Evolutionary conservation across 53 echinoderm and acorn worm genomes (phyloP).

Genomic region (Temnopleurus reevesii): DNA sequence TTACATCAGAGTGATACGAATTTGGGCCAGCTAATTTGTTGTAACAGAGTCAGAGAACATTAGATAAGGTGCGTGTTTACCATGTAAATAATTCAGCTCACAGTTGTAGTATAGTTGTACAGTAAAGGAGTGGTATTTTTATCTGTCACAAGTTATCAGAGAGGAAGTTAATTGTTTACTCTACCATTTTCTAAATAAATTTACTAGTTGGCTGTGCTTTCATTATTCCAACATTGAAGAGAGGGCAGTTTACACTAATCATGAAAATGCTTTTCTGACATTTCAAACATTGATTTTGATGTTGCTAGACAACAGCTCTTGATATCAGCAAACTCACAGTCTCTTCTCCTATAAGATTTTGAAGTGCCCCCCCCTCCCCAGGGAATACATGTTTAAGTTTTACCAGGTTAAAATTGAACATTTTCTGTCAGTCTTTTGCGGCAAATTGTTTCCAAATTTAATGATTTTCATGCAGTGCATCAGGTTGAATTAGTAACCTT

Average conservation of each 20-base stretch:
- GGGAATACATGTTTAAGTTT: no score
- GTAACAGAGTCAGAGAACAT: neutral
- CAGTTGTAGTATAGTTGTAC: neutral
- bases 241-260: neutral
- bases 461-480: no score
- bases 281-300: no score
- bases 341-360: no score
- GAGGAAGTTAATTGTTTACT: slow-evolving; percentile 17
- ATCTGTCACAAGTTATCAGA: neutral
- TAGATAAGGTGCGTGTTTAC: slow-evolving; percentile 7
- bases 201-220: neutral
- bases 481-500: no score
- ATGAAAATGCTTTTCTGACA: no score
- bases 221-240: neutral
- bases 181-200: neutral
- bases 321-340: no score
- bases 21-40: neutral
- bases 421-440: no score
- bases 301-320: no score
- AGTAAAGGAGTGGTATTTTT: neutral
- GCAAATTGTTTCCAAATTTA: no score
- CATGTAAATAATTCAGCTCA: neutral
- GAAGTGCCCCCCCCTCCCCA: no score
- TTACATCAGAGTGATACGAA: neutral
- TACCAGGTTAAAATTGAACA: no score